A percentile compares a stretch with the other conserved stretches of the same genome.
phyloP scores from a whole-genome alignment of 2,888 invertebrate species.

The Nesidiocoris tenuis region DNA sequence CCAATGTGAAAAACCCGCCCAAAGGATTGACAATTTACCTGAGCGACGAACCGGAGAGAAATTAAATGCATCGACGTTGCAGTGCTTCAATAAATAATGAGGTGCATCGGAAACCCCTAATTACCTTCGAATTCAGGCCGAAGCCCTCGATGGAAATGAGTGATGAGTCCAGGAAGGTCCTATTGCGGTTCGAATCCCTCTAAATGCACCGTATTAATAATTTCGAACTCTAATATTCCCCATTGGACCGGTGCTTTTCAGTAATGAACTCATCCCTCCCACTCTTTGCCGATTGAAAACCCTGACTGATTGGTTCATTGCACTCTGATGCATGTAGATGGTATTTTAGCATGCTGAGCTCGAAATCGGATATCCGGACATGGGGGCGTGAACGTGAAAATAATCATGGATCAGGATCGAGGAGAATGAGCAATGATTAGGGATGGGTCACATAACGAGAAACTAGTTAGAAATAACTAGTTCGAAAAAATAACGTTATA shows the following conservation, averaged over 20 bases:
- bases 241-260: slow-evolving; percentile 29
- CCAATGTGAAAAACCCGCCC: no score
- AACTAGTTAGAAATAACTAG: no score
- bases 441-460: no score
- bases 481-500: no score
- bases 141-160: slow-evolving; percentile 29
- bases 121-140: slow-evolving; percentile 13
- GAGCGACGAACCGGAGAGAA: neutral
- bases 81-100: slow-evolving; percentile 31
- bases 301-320: slow-evolving; percentile 22
- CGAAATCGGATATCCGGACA: neutral
- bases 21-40: no score
- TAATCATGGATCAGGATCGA: no score
- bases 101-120: slow-evolving; percentile 24
- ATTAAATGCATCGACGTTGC: slow-evolving; percentile 14
- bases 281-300: neutral
- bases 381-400: neutral
- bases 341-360: neutral
- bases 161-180: neutral
- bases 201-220: slow-evolving; percentile 38
- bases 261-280: slow-evolving; percentile 13
- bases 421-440: no score
- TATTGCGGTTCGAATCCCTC: slow-evolving; percentile 5
- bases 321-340: no score
- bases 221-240: slow-evolving; percentile 17